These are phyloP conservation scores for Drosophila cracens DNA, from an alignment of 2,888 invertebrate genomes.

Conservation along the genomic window DNA sequence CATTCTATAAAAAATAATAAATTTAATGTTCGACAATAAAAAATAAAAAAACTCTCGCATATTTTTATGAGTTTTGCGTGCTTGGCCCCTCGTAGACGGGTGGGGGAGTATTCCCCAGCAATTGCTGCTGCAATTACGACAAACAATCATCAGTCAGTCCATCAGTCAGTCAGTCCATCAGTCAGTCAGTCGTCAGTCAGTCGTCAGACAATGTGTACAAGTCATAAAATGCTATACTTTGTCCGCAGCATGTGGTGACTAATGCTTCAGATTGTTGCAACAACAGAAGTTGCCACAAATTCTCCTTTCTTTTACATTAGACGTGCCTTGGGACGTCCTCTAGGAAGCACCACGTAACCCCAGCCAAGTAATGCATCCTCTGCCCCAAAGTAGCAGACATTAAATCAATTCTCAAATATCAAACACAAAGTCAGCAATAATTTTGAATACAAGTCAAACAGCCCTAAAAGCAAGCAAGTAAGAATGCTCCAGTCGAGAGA, in stretches of 20 bases:
- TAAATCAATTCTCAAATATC: conserved; percentile 37
- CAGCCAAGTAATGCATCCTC: conserved; percentile 24
- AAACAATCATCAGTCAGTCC: conserved; percentile 68
- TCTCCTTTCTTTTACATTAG: conserved; percentile 5
- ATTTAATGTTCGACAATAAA: conserved; percentile 80
- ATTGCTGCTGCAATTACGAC: conserved; percentile 74
- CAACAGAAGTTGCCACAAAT: conserved; percentile 23
- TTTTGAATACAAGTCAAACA: conserved; percentile 37
- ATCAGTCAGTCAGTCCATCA: neutral
- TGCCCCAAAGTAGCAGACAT: conserved; percentile 21
- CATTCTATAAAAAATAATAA: conserved; percentile 80
- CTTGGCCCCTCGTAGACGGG: conserved; percentile 15
- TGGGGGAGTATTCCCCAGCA: conserved; percentile 42
- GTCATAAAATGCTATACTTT: conserved; percentile 52
- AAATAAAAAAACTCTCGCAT: conserved; percentile 65
- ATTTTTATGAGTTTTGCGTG: conserved; percentile 77
- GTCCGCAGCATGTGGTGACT: conserved; percentile 44
- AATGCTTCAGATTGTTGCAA: conserved; percentile 38
- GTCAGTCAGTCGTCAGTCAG: conserved; percentile 2
- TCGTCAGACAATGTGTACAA: conserved; percentile 56
- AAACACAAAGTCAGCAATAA: conserved; percentile 53
- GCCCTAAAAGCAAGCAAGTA: conserved; percentile 3
- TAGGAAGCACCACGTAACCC: neutral
- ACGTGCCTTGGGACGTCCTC: neutral
- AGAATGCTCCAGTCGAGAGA: neutral